Base-by-base conservation (phyloP, 2,113 vertebrate genomes). In the Urocynchramus pylzowi region DNA sequence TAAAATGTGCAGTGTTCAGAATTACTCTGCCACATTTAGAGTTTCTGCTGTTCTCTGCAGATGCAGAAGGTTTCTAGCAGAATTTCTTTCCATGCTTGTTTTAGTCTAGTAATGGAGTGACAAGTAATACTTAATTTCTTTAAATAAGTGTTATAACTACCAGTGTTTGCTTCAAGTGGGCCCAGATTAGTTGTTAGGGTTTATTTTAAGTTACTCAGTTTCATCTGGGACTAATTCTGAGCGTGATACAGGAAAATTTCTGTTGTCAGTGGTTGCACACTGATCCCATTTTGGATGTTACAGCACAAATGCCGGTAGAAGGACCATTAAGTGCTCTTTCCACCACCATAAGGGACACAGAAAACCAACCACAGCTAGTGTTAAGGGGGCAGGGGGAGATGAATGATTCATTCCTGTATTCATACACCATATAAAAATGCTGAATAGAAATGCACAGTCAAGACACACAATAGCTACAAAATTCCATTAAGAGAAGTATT, bases 221-320 rank as follows among this genome's bases (percentile, higher is more conserved):
- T 87, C 94, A 89, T 61, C 74, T 85, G 91, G 67, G 91, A 47
- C 81, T 89, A 91, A 70, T 95, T 95, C 30, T 93, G 60, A 68
- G 49, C 4, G 2, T 28, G 74, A 65, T 76, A 57, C 28, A 65
- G 44, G 79, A 84, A 84, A 54, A 78, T 68, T 57, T 93, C 60
- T 91, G 77, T 77, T 95, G 59, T 68, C 74, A 87, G 23, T 79
- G 61, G 21, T 91, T 95, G 94, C 70, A 89, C 70, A 28, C 37
- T 37, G 63, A 70, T 93, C 28, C 53, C 45, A 61, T 90, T 85
- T 91, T 65, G 56, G 35, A 84, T 78, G 41, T 95, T 84, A 64
- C 17, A 53, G 61, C 2, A 1, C 61, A 75, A 89, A 68, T 91
- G n/a, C 74, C 10, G 6, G 22, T 73, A 89, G 89, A 82, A 92